A percentile compares a stretch with the other conserved stretches of the same genome.
Evolutionary conservation across 2,797 vertebrate species (phyloP).

Genomic region (Scleropages formosus): DNA sequence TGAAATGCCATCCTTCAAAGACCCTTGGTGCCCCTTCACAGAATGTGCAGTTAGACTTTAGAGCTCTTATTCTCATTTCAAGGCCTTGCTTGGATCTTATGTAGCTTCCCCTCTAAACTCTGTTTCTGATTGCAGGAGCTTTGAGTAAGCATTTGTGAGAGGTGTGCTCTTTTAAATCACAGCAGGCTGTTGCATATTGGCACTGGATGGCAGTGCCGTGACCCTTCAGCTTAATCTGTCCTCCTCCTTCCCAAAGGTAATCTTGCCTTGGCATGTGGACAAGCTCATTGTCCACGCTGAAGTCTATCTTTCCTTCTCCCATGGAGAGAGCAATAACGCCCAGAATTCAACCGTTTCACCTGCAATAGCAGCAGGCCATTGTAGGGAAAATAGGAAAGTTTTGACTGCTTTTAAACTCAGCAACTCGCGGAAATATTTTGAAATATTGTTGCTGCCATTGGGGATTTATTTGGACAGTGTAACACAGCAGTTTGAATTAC

Average conservation of each 20-base stretch:
- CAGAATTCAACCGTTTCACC: background rate
- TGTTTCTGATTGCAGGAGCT: background rate
- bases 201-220: background rate
- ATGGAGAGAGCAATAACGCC: background rate
- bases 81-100: background rate
- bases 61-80: slow-evolving; percentile 1
- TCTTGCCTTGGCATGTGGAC: background rate
- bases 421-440: background rate
- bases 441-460: background rate
- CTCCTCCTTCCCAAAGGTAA: background rate
- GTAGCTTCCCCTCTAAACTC: background rate
- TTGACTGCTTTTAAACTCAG: background rate
- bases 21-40: background rate
- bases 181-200: background rate
- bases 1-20: background rate
- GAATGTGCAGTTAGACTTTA: background rate
- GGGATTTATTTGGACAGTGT: background rate
- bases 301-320: too few relatives aligned
- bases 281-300: background rate
- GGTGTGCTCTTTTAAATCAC: background rate
- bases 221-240: background rate
- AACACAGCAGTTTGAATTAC: background rate
- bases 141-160: background rate
- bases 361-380: background rate
- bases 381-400: background rate